Percentiles rank a stretch among this genome's conserved stretches.
phyloP scores from a whole-genome alignment of 2,797 vertebrate genomes.

The Percopsis omiscomaycus region DNA sequence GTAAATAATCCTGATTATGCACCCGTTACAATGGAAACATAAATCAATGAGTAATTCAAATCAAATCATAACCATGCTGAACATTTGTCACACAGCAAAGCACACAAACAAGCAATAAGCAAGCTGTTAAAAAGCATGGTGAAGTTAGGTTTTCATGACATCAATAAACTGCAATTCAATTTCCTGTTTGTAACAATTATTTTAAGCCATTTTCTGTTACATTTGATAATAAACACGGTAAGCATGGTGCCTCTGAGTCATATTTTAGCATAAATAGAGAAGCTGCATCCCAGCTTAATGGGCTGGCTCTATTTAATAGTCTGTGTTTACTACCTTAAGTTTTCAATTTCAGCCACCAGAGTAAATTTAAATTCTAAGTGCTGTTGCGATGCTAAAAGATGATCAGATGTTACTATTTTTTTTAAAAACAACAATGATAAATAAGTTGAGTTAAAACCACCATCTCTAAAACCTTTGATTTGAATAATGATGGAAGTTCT shows the following conservation, averaged over 20 bases:
- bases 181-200: background rate
- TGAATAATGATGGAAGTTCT: too few species aligned
- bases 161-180: background rate
- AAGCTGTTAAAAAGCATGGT: background rate
- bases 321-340: slow-evolving; percentile 18
- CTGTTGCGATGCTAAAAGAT: background rate
- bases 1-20: slow-evolving; percentile 43
- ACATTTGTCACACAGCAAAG: slow-evolving; percentile 27
- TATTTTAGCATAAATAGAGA: background rate
- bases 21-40: slow-evolving; percentile 27
- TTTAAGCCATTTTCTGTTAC: background rate
- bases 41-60: slow-evolving; percentile 43
- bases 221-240: background rate
- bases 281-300: slow-evolving; percentile 1
- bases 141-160: background rate
- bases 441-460: too few species aligned
- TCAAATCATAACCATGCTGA: slow-evolving; percentile 19
- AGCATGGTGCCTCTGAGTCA: too few species aligned
- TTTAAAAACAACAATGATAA: too few species aligned
- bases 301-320: slow-evolving; percentile 4
- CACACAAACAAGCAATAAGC: slow-evolving; percentile 20
- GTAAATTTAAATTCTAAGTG: slow-evolving; percentile 12
- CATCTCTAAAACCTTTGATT: too few species aligned
- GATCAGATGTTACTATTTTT: too few species aligned
- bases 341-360: too few species aligned